Base-by-base conservation (phyloP, 2,888 invertebrate genomes). In the Lordiphosa fenestrarum region DNA sequence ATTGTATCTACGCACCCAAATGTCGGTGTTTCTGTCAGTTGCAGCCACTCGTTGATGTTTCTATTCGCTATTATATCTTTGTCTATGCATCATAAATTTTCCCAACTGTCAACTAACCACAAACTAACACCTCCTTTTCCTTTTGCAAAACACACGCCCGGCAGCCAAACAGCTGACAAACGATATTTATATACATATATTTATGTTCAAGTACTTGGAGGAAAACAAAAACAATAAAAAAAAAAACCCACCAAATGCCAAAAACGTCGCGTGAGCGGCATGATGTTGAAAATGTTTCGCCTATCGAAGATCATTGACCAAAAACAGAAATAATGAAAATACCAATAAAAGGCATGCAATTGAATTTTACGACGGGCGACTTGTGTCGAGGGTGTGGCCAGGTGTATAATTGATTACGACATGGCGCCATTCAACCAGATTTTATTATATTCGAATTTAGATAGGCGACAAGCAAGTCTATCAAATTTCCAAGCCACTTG, bases 401-500 rank as follows among this genome's bases (percentile, higher is more conserved):
- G 52, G 60, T 65, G 71, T 61, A 59, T 78, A 77, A 77, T 74
- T 77, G 82, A 78, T 77, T 81, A 63, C 60, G 54, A 73, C 67
- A 48, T 72, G 77, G 78, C 82, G 82, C 82, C 77, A 78, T 72
- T 62, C 69, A 47, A 35, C 46, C 37, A 50, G 54, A 12, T 50
- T 49, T 41, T 37, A 35, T 21, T 42, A 21, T 48, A 21, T 33
- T 23, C 38, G 9, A 39, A 21, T 21, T 51, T 38, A 38, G 57
- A 38, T 36, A 6, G 58, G 39, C 33, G 15, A 39, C 54, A 53
- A 54, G 60, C 71, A 60, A 60, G 64, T 82, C 73, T 78, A 78
- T 78, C 77, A 78, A 82, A 78, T 78, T 78, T 82, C 77, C 69
- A 62, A 71, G 69, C 62, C 75, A 75, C 78, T 73, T 78, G 73